phyloP scores from a whole-genome alignment of 2,888 invertebrate genomes.

The Andricus curvator region DNA sequence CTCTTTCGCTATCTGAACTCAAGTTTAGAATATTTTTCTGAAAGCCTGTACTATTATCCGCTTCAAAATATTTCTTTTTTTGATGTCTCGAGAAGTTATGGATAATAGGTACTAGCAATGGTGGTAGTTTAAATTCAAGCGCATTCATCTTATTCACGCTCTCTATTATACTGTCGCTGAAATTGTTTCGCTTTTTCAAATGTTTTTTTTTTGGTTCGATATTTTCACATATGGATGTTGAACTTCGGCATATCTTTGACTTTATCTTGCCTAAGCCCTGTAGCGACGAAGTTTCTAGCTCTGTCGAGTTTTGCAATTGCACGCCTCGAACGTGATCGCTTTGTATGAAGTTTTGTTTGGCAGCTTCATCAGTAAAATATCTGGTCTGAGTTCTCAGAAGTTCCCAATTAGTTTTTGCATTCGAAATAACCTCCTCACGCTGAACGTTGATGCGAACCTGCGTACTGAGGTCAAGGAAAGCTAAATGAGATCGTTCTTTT shows the following conservation, averaged over 20 bases:
- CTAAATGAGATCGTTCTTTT: constrained; percentile 86
- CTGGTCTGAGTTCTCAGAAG: constrained; percentile 86
- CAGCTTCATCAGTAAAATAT: constrained; percentile 77
- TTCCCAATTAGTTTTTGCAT: constrained; percentile 93
- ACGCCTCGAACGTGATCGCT: constrained; percentile 63
- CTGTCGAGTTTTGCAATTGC: constrained; percentile 65
- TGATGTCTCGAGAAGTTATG: constrained; percentile 79
- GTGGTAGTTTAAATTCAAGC: constrained; percentile 81
- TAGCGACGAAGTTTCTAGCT: constrained; percentile 61
- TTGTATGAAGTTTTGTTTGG: constrained; percentile 60
- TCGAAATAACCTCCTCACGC: constrained; percentile 91
- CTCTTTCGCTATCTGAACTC: constrained; percentile 67
- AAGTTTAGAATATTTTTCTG: not conserved
- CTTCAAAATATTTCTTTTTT: constrained; percentile 55
- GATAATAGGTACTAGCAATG: constrained; percentile 85
- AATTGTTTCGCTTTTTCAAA: constrained; percentile 69
- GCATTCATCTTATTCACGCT: constrained; percentile 63
- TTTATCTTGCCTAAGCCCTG: constrained; percentile 67
- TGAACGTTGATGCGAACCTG: constrained; percentile 82
- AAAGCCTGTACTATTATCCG: not conserved
- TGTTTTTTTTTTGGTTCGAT: constrained; percentile 68
- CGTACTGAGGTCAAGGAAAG: constrained; percentile 83
- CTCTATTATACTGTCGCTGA: constrained; percentile 67
- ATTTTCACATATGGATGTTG: constrained; percentile 71
- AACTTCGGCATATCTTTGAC: constrained; percentile 69